phyloP scores from a whole-genome alignment of 2,888 invertebrate genomes.

The Drosophila melanosoma region DNA sequence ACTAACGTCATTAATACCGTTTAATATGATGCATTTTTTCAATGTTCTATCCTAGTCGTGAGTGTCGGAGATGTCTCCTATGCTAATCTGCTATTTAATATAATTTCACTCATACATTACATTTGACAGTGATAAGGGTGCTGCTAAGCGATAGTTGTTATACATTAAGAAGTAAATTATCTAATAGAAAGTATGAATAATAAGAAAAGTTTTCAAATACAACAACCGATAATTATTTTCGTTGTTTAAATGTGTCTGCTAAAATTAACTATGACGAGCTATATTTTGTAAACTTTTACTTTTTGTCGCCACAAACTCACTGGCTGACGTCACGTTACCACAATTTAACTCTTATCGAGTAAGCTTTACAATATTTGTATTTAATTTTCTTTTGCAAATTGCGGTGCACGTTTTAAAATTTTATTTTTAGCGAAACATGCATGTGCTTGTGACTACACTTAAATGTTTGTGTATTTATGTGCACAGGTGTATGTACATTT shows the following conservation, averaged over 20 bases:
- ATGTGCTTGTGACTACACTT: background rate
- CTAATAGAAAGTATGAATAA: background rate
- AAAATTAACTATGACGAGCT: conserved; percentile 7
- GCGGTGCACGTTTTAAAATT: conserved; percentile 12
- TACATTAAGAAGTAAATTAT: background rate
- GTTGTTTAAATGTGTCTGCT: background rate
- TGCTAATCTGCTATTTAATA: background rate
- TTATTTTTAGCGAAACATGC: conserved; percentile 28
- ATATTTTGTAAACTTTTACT: conserved; percentile 34
- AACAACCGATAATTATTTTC: conserved; percentile 4
- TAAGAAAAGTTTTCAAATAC: conserved; percentile 5
- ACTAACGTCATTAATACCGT: conserved; percentile 1
- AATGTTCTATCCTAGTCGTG: background rate
- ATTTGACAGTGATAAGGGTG: conserved; percentile 9
- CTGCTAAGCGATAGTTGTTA: background rate
- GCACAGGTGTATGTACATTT: background rate
- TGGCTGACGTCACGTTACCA: background rate
- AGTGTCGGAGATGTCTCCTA: background rate
- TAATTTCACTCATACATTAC: background rate
- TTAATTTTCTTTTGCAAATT: background rate
- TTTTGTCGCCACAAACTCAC: conserved; percentile 2
- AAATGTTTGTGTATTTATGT: background rate
- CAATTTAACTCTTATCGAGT: background rate
- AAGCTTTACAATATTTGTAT: background rate
- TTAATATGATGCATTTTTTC: background rate